phyloP scores from a whole-genome alignment of 1,140 invertebrate genomes.

The Agrypnia vestita region DNA sequence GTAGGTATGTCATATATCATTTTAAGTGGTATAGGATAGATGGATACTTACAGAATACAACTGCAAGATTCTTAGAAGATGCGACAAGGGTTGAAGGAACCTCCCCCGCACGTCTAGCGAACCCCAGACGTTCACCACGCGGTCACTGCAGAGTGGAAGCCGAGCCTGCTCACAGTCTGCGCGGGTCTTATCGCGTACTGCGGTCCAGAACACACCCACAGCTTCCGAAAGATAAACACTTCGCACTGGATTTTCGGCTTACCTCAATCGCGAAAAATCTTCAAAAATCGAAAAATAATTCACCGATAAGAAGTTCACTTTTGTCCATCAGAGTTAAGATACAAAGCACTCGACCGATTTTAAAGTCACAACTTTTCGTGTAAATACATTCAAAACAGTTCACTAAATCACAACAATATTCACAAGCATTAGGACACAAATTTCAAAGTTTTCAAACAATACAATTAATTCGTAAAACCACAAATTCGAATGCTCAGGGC shows the following conservation, averaged over 20 bases:
- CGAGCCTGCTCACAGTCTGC: background rate
- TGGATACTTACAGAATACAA: too few species aligned
- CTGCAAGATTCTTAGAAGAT: too few species aligned
- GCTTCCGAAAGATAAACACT: slow-evolving; percentile 4
- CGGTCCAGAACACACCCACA: slow-evolving; percentile 27
- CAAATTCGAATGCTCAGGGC: too few species aligned
- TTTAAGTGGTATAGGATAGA: too few species aligned
- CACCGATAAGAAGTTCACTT: background rate
- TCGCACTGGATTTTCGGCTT: background rate
- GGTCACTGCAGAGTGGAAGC: background rate
- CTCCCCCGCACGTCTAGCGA: too few species aligned
- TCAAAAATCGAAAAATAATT: background rate
- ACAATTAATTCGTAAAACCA: too few species aligned
- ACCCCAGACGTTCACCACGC: slow-evolving; percentile 27
- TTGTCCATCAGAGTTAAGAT: background rate
- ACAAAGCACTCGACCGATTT: background rate
- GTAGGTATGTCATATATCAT: too few species aligned
- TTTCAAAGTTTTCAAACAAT: too few species aligned
- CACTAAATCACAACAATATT: background rate
- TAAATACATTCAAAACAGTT: background rate
- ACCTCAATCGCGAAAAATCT: background rate
- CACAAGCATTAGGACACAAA: too few species aligned
- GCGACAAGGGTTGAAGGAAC: too few species aligned
- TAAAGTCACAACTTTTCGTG: background rate
- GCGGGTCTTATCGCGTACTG: background rate